Evolutionary conservation across 2,888 invertebrate species (phyloP), one percentile per base, ranked within the genome.

Genomic region (Nipponacmea schrenckii): DNA sequence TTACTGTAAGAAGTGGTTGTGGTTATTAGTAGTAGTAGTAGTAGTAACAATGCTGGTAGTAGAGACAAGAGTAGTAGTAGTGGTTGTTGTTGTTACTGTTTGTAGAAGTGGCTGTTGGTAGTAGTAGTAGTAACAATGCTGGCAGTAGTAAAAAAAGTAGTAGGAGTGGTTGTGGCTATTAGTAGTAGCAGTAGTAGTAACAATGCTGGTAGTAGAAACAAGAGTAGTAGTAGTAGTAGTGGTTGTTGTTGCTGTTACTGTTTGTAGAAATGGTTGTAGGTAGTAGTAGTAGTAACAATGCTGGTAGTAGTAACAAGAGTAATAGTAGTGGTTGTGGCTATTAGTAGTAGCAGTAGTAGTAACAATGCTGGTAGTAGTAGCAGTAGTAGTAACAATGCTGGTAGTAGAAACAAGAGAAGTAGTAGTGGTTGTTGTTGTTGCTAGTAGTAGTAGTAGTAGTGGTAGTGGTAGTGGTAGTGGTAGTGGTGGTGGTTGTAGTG

Each of bases 391-490:
- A 39, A 39, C 10, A 8, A 10, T 10, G 10, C n/a, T 56, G 24
- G 17, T 50, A 46, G 48, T 2, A 2, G 48, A 1, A 46, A 17
- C 17, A 46, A 2, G 12, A 46, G 48, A 12, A 50, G 50, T 50
- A 50, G 50, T 50, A 15, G 17, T 50, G 14, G 0, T 0, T 39
- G 10, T 5, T 39, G 10, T 2, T 56, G 10, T 0, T 17, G n/a
- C n/a, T 24, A 20, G 56, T 56, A 56, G 56, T 56, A 56, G 56
- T n/a, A 56, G 56, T n/a, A 56, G 20, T 56, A 56, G 56, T 56
- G n/a, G n/a, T 56, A 56, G 56, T 12, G n/a, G 56, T 56, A 56
- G 56, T 56, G n/a, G 50, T 56, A n/a, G 56, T 56, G n/a, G n/a
- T 56, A 56, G 56, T 56, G n/a, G 56, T 56, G n/a, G n/a, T 56